Evolutionary conservation across 2,797 vertebrate species (phyloP).

Genomic region (Hylomyscus alleni): DNA sequence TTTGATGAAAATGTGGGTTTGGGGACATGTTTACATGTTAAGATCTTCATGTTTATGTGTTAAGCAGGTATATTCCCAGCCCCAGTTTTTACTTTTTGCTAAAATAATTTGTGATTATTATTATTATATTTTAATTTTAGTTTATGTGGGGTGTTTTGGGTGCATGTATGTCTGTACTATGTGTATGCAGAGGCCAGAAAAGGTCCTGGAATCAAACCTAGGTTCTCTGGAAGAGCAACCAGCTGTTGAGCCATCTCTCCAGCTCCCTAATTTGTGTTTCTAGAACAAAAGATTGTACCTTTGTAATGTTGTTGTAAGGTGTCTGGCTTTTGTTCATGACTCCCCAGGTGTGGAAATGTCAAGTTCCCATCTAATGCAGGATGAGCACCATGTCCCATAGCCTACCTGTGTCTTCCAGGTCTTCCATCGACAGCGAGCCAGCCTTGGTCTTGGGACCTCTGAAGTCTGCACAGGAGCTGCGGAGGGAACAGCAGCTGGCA

Average conservation of each 20-base stretch:
- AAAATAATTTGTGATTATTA: not conserved
- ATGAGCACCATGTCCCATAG: fast-evolving
- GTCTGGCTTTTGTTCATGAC: not conserved
- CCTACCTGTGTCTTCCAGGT: conserved; percentile 88
- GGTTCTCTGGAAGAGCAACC: not conserved
- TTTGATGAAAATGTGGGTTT: not conserved
- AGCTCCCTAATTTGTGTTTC: too few species aligned
- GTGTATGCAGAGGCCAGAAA: not conserved
- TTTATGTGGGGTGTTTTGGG: not conserved
- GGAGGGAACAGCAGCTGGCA: conserved; percentile 94
- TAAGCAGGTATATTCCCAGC: not conserved
- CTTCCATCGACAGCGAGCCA: conserved; percentile 98
- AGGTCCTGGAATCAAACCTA: not conserved
- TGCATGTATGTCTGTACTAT: not conserved
- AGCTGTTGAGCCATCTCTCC: not conserved
- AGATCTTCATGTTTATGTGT: not conserved
- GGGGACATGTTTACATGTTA: not conserved
- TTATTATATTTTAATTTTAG: not conserved
- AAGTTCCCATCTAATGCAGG: fast-evolving
- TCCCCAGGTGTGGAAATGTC: not conserved
- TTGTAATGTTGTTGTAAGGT: fast-evolving
- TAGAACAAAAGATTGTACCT: too few species aligned
- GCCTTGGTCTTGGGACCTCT: conserved; percentile 97
- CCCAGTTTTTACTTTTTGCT: not conserved
- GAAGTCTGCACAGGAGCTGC: conserved; percentile 92